Base-by-base conservation (phyloP, 2,797 vertebrate genomes). In the Myripristis jacobus region DNA sequence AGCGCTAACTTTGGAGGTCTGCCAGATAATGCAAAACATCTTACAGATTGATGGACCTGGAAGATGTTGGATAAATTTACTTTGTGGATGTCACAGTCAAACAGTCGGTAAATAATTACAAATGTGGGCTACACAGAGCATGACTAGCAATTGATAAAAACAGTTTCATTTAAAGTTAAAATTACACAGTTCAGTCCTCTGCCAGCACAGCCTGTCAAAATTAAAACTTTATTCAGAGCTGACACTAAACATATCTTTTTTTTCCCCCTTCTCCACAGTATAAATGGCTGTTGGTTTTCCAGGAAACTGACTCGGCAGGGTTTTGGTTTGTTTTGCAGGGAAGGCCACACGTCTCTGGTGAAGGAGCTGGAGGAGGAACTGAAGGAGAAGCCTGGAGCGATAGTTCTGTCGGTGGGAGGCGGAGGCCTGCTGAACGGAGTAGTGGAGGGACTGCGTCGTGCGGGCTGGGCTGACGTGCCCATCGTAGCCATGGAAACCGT, bases 401-500 rank as follows among this genome's bases (percentile, higher is more conserved):
- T 98, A 0, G 92, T 97, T 83, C 79, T 98, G 89, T 92, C 96
- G 0, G 96, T 97, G 54, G 97, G 96, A 0, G 97, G 96, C 0
- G 96, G 96, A 2, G 97, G 96, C 9, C 94, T 98, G 69, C 92
- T 98, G 77, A 94, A 95, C 0, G 96, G 96, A 0, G 94, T 97
- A 1, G 93, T 94, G 54, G 92, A 94, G 0, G 97, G 97, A 5
- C 90, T 98, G 86, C 83, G 59, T 0, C 91, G 93, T 0, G 96
- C 94, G 36, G 92, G 89, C 60, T 98, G 97, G 97, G 91, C 79
- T 48, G 95, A 96, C 0, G 89, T 97, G 50, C 96, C 96, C 55
- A 67, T 98, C 4, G 2, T 98, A 0, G 94, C 96, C 16, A 94
- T 96, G 82, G 97, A 98, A 91, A 98, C 97, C 0, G 11, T 43